phyloP scores from a whole-genome alignment of 2,797 vertebrate genomes.

The Poeciliopsis paucimaculata region DNA sequence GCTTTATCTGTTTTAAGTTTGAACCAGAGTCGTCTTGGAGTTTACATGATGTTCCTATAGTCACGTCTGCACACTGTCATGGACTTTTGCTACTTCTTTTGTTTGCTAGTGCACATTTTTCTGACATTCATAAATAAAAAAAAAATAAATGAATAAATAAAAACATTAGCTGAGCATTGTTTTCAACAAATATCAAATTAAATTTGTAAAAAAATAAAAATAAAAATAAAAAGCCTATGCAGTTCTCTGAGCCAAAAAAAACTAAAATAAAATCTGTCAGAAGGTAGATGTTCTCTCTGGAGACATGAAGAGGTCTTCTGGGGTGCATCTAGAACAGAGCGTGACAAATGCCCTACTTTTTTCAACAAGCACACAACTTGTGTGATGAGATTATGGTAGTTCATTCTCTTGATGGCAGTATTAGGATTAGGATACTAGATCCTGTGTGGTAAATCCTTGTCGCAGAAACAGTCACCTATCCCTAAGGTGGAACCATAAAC shows the following conservation, averaged over 20 bases:
- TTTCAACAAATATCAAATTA: not conserved
- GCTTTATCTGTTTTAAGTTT: not conserved
- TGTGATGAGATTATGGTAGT: not conserved
- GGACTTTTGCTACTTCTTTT: not conserved
- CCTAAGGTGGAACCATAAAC: not conserved
- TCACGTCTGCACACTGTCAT: not conserved
- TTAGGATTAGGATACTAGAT: not conserved
- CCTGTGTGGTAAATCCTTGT: not conserved
- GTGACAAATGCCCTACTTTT: not conserved
- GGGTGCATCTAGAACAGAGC: not conserved
- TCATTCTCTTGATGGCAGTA: constrained; percentile 3
- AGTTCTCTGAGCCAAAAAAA: not conserved
- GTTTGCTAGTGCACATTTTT: not conserved
- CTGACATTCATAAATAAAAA: not conserved
- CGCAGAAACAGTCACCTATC: not conserved
- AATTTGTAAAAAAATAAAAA: too few relatives aligned
- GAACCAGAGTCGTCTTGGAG: not conserved
- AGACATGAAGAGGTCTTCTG: not conserved
- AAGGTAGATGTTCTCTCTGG: not conserved
- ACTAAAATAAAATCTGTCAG: not conserved
- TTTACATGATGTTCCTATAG: not conserved
- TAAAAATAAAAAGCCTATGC: too few relatives aligned
- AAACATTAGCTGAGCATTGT: not conserved
- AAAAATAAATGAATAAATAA: too few relatives aligned
- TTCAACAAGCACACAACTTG: not conserved